A percentile compares a stretch with the other conserved stretches of the same genome.
phyloP scores from a whole-genome alignment of 2,113 vertebrate genomes.

The Carassius auratus region DNA sequence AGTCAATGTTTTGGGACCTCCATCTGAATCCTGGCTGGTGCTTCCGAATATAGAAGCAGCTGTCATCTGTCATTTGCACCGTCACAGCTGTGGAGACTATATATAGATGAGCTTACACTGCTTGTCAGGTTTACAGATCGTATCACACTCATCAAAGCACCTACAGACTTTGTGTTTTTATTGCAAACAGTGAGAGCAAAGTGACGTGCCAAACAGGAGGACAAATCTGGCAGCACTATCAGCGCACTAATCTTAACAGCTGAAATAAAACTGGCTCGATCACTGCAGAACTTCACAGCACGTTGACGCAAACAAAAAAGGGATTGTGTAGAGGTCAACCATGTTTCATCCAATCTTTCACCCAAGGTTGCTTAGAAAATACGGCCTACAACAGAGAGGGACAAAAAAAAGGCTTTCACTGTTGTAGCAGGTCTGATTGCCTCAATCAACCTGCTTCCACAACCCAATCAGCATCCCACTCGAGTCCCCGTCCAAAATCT shows the following conservation, averaged over 20 bases:
- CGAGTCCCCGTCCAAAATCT: slow-evolving; percentile 20
- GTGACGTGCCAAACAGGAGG: slow-evolving; percentile 25
- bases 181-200: background rate
- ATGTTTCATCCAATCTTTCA: background rate
- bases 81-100: slow-evolving; percentile 68
- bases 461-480: slow-evolving; percentile 37
- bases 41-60: slow-evolving; percentile 39
- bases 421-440: slow-evolving; percentile 46
- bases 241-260: slow-evolving; percentile 18
- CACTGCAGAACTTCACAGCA: background rate
- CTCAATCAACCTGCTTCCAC: slow-evolving; percentile 50
- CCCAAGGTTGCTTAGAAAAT: slow-evolving; percentile 16
- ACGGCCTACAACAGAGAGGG: background rate
- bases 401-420: background rate
- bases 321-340: background rate
- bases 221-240: slow-evolving; percentile 17
- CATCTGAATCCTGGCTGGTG: slow-evolving; percentile 13
- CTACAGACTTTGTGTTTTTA: slow-evolving; percentile 59
- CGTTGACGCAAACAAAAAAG: no score
- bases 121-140: slow-evolving; percentile 74
- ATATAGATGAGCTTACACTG: slow-evolving; percentile 66
- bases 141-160: slow-evolving; percentile 67
- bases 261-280: slow-evolving; percentile 18
- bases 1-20: slow-evolving; percentile 18
- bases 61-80: slow-evolving; percentile 66